Evolutionary conservation across 1,140 invertebrate species (phyloP), one percentile per base, ranked within the genome.

Genomic region (Zaprionus ornatus): DNA sequence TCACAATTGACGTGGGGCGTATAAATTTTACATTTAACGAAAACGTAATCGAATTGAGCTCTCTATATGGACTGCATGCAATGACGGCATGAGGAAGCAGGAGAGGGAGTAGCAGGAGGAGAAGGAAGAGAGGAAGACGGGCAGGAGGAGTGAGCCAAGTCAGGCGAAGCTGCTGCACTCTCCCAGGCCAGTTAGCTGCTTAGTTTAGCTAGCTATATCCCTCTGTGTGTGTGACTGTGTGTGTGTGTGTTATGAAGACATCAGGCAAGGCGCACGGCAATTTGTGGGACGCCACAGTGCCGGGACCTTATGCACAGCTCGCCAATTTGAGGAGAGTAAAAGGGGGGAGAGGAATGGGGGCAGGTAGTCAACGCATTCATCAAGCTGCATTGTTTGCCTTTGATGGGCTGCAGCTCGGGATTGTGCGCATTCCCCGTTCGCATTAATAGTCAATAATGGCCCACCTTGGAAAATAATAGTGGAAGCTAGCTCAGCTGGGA

Each of bases 21-120:
- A 90, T 90, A 90, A 90, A 90, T 90, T 90, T 90, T 90, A 90
- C 85, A 90, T 90, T 90, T 90, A 90, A 90, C 85, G 86, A 90
- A 90, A 90, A 90, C 85, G 81, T 85, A 90, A 90, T 91, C 88
- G 88, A 91, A 91, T 91, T 91, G 88, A 79, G 84, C 86, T 79
- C 88, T 91, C 79, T 91, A 87, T 87, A 90, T 90, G 84, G 84
- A 21, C 70, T 59, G 66, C 45, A 50, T 4, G 21, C 12, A 27
- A 25, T 15, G 50, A 23, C 17, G 45, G 45, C 15, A 40, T 55
- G n/a, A 1, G 23, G 7, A 35, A 19, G 42, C 19, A 25, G 48
- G 6, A 56, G 54, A 29, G 2, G 27, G 25, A 27, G 23, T 42
- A 15, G 17, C 60, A 57, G 79, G 69, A 70, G 48, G 72, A 48